Base-by-base conservation (phyloP, 2,888 invertebrate genomes). In the Trichogramma evanescens region DNA sequence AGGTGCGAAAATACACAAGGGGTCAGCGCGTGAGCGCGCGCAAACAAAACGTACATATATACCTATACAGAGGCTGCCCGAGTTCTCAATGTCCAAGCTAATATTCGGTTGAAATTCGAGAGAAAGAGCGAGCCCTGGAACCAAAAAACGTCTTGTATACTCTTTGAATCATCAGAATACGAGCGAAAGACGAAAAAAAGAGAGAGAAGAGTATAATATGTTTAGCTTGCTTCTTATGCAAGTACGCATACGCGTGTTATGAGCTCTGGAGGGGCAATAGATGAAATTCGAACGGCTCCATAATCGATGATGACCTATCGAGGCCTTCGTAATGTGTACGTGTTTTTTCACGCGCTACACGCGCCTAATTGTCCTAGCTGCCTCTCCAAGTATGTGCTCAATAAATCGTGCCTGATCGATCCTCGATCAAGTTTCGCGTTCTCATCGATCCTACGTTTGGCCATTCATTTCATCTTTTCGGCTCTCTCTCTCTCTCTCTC, bases 31-130 rank as follows among this genome's bases (percentile, higher is more conserved):
- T 56, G 54, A 53, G 13, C 13, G 13, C 13, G 13, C 13, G 13
- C 13, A 13, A 13, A 13, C 13, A 13, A 13, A 13, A 9, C 40
- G 50, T 54, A 55, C 59, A 56, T 59, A 58, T 59, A 55, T 70
- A 66, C 67, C 65, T 65, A 13, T 13, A 13, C 13, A 13, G 65
- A 66, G 60, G 51, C 39, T 60, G 58, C 49, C 52, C 63, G 45
- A 50, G 55, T 54, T 48, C 54, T 59, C 61, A 71, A 70, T 70
- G 68, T 70, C 68, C 65, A 57, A 68, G 75, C 73, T 74, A 75
- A 75, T 75, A 73, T 52, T 63, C 65, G 63, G 67, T 71, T 68
- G 75, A 74, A 75, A 75, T 71, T 70, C 66, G 72, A 75, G 72
- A 67, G 58, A 56, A 55, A 50, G 8, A 39, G 56, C 44, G 39